Base-by-base conservation (phyloP, 2,797 vertebrate species). In the Margarornis squamiger region DNA sequence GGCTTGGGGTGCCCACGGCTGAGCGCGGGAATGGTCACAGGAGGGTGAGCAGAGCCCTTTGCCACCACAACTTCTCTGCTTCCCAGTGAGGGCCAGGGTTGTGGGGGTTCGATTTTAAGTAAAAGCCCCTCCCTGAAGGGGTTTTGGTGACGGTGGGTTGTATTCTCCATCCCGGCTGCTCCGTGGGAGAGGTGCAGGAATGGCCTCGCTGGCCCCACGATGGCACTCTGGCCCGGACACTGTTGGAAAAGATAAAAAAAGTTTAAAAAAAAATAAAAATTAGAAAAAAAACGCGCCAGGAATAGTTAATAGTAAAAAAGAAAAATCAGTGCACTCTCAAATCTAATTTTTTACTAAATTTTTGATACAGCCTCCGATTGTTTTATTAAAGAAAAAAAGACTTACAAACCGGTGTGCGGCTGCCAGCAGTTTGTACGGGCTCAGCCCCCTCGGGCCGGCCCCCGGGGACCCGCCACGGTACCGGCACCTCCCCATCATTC, bases 311-410 rank as follows among this genome's bases (percentile, higher is more conserved):
- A 97, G 97, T 95, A 2, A 32, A 65, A 82, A 88, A 81, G 94
- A 72, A 86, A 97, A 97, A 97, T 91, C 96, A 75, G 96, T 97
- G 96, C 97, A 94, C 91, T 97, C 97, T 98, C 97, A 95, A 97
- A 97, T 97, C 98, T 98, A 97, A 97, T 98, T 98, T 98, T 98
- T 97, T 98, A 98, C 98, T 98, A 97, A 98, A 98, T 96, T 98
- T 98, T 98, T 98, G 97, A 99, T 99, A 99, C 98, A 98, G 97
- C 98, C 98, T 99, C 98, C 98, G 98, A 98, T 98, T 97, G 98
- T 99, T 99, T 99, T 98, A 99, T 98, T 98, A 98, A 97, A 98
- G 97, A 96, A 87, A 82, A 76, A 75, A 86, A 97, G 95, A 92
- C 94, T 98, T 97, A 96, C 97, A 98, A 74, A 98, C 94, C 59